Evolutionary conservation across 2,113 vertebrate genomes (phyloP).

Genomic region (Urocynchramus pylzowi): DNA sequence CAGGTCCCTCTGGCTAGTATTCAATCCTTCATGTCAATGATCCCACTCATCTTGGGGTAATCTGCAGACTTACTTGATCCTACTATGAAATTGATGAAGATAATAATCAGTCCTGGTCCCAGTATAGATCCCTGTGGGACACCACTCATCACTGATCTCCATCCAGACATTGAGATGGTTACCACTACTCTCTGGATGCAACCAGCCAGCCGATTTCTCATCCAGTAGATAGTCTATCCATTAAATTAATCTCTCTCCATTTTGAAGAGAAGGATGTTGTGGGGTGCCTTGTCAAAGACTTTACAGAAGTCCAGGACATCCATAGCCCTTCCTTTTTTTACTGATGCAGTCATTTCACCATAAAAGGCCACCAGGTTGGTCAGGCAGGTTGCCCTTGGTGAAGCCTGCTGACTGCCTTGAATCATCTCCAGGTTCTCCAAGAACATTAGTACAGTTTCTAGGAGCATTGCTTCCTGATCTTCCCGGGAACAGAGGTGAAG

Average conservation of each 20-base stretch:
- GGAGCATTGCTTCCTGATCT: not conserved
- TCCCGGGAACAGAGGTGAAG: not conserved
- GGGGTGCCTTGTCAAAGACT: not conserved
- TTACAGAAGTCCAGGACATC: not conserved
- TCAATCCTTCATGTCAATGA: accelerated
- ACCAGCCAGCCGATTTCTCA: not conserved
- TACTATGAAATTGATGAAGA: not conserved
- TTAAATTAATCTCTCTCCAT: not conserved
- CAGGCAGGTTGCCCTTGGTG: not conserved
- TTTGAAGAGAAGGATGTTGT: not conserved
- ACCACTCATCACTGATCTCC: not conserved
- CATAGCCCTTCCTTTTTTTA: not conserved
- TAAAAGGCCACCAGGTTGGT: not conserved
- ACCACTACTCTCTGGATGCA: not conserved
- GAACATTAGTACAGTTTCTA: not conserved
- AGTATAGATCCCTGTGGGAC: not conserved
- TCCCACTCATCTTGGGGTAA: not conserved
- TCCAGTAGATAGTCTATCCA: not conserved
- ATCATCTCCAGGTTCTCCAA: not conserved
- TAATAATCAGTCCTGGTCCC: not conserved
- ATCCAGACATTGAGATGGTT: not conserved
- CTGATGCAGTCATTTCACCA: not conserved
- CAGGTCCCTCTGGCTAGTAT: not conserved
- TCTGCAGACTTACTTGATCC: not conserved
- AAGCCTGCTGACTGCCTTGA: not conserved